These are phyloP conservation scores for Trimorus sp. DNA, from an alignment of 2,888 invertebrate species.

Conservation along the genomic window DNA sequence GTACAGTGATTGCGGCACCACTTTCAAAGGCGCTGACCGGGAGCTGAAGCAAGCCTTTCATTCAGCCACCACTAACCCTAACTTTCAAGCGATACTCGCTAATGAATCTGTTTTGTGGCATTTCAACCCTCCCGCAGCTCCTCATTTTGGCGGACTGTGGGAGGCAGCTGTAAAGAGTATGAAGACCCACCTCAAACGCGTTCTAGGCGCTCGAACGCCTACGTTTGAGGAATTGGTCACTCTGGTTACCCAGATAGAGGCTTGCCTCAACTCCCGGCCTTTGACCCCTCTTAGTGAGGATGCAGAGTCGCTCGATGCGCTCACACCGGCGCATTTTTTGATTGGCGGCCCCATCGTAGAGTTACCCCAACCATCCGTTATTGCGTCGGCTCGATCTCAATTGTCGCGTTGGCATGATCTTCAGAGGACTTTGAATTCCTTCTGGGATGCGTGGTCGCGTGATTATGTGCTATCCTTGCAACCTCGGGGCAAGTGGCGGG, in stretches of 20 bases:
- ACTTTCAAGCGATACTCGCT: too few relatives aligned
- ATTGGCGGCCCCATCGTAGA: not conserved
- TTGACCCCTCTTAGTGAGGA: not conserved
- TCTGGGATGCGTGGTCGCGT: not conserved
- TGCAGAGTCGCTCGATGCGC: not conserved
- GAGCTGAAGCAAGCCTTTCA: not conserved
- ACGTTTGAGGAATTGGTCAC: constrained; percentile 1
- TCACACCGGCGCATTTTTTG: constrained; percentile 9
- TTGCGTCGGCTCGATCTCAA: too few relatives aligned
- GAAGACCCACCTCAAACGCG: not conserved
- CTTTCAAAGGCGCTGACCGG: not conserved
- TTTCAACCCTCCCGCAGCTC: not conserved
- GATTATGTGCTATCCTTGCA: constrained; percentile 32
- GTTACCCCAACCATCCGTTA: not conserved
- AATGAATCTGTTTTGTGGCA: not conserved
- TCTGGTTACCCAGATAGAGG: not conserved
- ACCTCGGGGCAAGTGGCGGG: constrained; percentile 12
- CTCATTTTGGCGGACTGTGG: constrained; percentile 6
- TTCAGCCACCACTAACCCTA: not conserved
- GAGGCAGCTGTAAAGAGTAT: constrained; percentile 2
- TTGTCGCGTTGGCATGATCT: not conserved
- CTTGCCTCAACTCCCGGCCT: constrained; percentile 9
- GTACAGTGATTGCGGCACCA: constrained; percentile 6
- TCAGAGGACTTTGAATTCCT: not conserved
- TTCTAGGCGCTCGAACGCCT: not conserved